phyloP scores from a whole-genome alignment of 2,888 invertebrate genomes.

The Meganola albula region DNA sequence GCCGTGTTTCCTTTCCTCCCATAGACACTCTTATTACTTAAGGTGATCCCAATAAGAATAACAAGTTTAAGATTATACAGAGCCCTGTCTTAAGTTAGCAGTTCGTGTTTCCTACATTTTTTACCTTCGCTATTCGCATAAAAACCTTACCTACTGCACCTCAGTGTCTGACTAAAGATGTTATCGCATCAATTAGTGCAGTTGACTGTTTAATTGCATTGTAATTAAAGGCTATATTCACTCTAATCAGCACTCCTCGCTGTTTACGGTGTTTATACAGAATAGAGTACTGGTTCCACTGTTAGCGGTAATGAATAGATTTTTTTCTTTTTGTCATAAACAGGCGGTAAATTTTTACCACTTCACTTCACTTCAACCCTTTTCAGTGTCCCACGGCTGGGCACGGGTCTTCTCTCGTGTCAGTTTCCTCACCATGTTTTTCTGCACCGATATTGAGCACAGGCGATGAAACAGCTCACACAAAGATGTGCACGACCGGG shows the following conservation, averaged over 20 bases:
- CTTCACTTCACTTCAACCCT: too few relatives aligned
- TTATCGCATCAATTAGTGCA: slow-evolving; percentile 54
- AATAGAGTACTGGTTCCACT: slow-evolving; percentile 16
- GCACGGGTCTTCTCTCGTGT: too few relatives aligned
- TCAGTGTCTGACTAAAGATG: slow-evolving; percentile 40
- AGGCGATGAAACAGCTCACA: too few relatives aligned
- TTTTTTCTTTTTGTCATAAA: background rate
- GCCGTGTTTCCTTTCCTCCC: too few relatives aligned
- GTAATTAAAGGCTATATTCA: slow-evolving; percentile 58
- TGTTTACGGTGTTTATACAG: slow-evolving; percentile 50
- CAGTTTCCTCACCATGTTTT: too few relatives aligned
- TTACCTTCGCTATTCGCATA: slow-evolving; percentile 25
- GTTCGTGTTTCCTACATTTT: slow-evolving; percentile 24
- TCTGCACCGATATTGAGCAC: too few relatives aligned
- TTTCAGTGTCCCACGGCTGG: too few relatives aligned
- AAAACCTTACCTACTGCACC: slow-evolving; percentile 40
- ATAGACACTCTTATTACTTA: too few relatives aligned
- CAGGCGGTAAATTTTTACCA: too few relatives aligned
- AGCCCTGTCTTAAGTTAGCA: slow-evolving; percentile 11
- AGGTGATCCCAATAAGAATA: too few relatives aligned
- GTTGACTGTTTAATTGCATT: slow-evolving; percentile 52
- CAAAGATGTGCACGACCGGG: too few relatives aligned
- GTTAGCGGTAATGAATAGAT: slow-evolving; percentile 3
- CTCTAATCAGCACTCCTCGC: slow-evolving; percentile 42
- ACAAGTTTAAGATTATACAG: too few relatives aligned